These are phyloP conservation scores for Megalonaias nervosa DNA, from an alignment of 1,140 invertebrate genomes.

Conservation along the genomic window DNA sequence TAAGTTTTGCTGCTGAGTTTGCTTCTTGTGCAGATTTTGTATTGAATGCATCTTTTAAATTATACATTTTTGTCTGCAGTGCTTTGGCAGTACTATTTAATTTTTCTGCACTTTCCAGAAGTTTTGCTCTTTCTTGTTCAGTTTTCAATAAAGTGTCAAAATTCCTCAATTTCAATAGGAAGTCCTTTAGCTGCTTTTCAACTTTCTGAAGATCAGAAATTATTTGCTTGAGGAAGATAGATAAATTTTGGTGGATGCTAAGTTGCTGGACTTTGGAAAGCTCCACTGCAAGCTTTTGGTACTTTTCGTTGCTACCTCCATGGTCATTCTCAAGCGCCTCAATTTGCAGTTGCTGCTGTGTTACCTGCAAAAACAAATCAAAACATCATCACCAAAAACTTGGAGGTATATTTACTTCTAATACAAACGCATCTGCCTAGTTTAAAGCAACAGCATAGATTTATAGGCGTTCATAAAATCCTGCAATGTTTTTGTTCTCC, in stretches of 20 bases:
- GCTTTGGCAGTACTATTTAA: slow-evolving; percentile 17
- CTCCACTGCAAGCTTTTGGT: slow-evolving; percentile 25
- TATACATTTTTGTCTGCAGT: slow-evolving; percentile 17
- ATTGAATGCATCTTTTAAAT: slow-evolving; percentile 21
- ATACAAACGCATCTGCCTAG: no score
- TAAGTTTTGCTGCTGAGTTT: slow-evolving; percentile 28
- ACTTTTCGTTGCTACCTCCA: slow-evolving; percentile 27
- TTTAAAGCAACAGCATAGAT: no score
- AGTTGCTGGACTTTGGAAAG: slow-evolving; percentile 25
- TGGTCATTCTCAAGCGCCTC: slow-evolving; percentile 26
- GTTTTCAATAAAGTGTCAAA: slow-evolving; percentile 22
- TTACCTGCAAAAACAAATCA: slow-evolving; percentile 6
- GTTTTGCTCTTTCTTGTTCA: slow-evolving; percentile 26
- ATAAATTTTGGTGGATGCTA: slow-evolving; percentile 27
- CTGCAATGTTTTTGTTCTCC: no score
- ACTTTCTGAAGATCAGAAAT: slow-evolving; percentile 18
- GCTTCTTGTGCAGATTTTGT: slow-evolving; percentile 26
- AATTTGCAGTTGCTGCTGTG: slow-evolving; percentile 24
- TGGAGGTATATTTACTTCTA: no score
- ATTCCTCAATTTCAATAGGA: slow-evolving; percentile 22
- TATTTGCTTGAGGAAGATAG: slow-evolving; percentile 19
- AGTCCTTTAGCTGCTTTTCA: slow-evolving; percentile 22
- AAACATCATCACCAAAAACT: no score
- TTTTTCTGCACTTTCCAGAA: slow-evolving; percentile 20
- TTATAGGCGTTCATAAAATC: no score